Percentiles rank a stretch among this genome's conserved stretches.
These are phyloP conservation scores for Probaryconus sp. DNA, from an alignment of 1,140 invertebrate species.

Conservation along the genomic window DNA sequence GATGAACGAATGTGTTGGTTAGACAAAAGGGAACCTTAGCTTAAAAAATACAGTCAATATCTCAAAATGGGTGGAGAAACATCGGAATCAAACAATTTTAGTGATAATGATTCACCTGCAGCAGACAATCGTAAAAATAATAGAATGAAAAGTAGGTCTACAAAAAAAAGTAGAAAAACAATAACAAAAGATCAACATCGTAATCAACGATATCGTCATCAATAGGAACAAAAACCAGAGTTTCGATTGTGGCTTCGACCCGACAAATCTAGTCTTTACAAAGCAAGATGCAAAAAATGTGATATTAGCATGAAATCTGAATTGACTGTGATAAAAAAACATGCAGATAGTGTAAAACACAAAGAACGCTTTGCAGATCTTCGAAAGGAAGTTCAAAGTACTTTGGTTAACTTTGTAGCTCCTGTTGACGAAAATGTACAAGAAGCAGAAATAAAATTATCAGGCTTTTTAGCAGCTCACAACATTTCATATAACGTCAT, in stretches of 20 bases:
- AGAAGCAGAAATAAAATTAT: constrained; percentile 38
- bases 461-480: constrained; percentile 40
- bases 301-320: constrained; percentile 10
- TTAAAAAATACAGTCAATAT: no score
- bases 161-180: no score
- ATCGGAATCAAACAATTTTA: no score
- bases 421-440: constrained; percentile 20
- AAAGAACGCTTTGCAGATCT: constrained; percentile 9
- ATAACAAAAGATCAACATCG: no score
- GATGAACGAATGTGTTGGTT: no score
- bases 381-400: constrained; percentile 7
- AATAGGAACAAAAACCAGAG: constrained; percentile 9
- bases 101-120: no score
- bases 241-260: constrained; percentile 13
- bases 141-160: no score
- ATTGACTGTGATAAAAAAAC: constrained; percentile 14
- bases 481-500: constrained; percentile 27
- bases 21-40: no score
- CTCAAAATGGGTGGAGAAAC: no score
- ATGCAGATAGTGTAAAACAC: constrained; percentile 8
- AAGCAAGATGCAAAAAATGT: constrained; percentile 16
- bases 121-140: no score
- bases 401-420: constrained; percentile 6
- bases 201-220: background rate
- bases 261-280: background rate